Evolutionary conservation across 2,797 vertebrate genomes (phyloP).

Genomic region (Malacoctenus gilli): DNA sequence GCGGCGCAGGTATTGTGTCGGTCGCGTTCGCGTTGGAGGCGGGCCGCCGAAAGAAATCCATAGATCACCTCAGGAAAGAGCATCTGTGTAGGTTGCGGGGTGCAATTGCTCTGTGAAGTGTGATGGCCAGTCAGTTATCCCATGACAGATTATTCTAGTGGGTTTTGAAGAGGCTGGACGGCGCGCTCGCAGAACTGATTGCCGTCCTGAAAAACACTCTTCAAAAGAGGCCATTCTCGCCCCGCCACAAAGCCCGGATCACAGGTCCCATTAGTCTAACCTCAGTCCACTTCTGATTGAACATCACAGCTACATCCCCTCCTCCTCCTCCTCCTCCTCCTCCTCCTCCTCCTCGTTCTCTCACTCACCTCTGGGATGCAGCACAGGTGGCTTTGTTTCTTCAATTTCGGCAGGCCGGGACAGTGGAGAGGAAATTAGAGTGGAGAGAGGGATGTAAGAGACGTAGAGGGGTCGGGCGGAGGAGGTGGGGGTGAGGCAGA

Average conservation of each 20-base stretch:
- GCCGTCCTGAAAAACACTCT: constrained; percentile 58
- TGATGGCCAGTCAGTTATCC: constrained; percentile 70
- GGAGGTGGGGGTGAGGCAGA: constrained; percentile 12
- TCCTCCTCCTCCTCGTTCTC: not conserved
- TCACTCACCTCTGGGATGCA: constrained; percentile 22
- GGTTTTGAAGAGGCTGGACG: constrained; percentile 65
- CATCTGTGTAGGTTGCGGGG: constrained; percentile 71
- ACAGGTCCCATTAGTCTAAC: constrained; percentile 57
- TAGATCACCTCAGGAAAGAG: constrained; percentile 61
- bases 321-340: too few species aligned
- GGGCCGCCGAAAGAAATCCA: constrained; percentile 19
- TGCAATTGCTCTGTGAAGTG: constrained; percentile 74
- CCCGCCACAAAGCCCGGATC: constrained; percentile 60
- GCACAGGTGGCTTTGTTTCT: constrained; percentile 58
- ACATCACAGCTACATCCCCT: constrained; percentile 27
- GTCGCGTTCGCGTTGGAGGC: constrained; percentile 62
- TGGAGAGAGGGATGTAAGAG: constrained; percentile 40
- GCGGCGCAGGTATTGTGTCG: constrained; percentile 78
- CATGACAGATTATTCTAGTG: constrained; percentile 61
- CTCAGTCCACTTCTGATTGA: constrained; percentile 41
- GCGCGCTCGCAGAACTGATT: constrained; percentile 61
- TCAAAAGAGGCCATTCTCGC: constrained; percentile 52
- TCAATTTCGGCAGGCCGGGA: constrained; percentile 35
- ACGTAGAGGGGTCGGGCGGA: not conserved
- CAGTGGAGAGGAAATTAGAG: constrained; percentile 36